Evolutionary conservation across 2,888 invertebrate species (phyloP).

Genomic region (Atethmia centrago): DNA sequence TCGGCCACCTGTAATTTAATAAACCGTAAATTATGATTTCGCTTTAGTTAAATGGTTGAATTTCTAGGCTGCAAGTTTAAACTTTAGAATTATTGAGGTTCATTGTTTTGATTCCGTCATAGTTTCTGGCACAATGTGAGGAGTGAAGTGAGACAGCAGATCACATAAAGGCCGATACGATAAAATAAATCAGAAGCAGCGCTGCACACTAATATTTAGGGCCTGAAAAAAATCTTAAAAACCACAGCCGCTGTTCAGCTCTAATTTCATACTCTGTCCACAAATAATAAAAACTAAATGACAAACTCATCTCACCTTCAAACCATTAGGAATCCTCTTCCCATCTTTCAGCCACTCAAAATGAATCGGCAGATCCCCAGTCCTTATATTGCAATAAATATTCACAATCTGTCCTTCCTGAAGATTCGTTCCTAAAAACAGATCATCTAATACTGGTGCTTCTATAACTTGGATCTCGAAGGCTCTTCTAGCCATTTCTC

Average conservation of each 20-base stretch:
- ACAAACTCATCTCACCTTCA: constrained; percentile 87
- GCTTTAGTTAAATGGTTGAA: neutral
- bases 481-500: constrained; percentile 88
- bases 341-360: constrained; percentile 93
- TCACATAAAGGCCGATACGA: too few relatives aligned
- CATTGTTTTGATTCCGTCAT: neutral
- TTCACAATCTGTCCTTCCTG: constrained; percentile 96
- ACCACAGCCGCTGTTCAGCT: neutral
- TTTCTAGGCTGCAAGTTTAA: neutral
- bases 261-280: neutral
- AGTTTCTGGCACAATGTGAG: neutral
- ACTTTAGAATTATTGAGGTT: neutral
- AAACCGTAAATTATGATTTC: too few relatives aligned
- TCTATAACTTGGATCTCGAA: constrained; percentile 93
- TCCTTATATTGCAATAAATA: constrained; percentile 94
- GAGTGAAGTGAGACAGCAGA: too few relatives aligned
- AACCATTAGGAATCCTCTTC: constrained; percentile 90
- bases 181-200: neutral
- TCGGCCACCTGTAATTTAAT: constrained; percentile 89
- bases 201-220: neutral
- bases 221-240: neutral
- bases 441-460: constrained; percentile 95
- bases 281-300: neutral
- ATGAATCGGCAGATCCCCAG: constrained; percentile 93
- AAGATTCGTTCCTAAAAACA: constrained; percentile 94